A percentile compares a stretch with the other conserved stretches of the same genome.
Conservation (phyloP, 2,797 vertebrate genomes). For the Enteromius radiatus region DNA sequence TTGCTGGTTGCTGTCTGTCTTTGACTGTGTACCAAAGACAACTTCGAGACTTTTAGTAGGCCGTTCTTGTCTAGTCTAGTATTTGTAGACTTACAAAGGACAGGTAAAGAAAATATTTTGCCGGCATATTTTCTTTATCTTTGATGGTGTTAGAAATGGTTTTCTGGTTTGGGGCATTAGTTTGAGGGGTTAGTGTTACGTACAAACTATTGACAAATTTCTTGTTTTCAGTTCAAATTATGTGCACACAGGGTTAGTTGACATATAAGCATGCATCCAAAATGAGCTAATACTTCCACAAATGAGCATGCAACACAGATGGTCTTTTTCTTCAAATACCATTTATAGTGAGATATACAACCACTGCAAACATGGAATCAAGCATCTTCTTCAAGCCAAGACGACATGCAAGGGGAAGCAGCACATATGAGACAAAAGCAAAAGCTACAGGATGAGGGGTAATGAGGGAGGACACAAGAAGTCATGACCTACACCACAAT, state of each 20-base stretch:
- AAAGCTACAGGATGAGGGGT: constrained; percentile 45
- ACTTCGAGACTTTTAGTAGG: constrained; percentile 25
- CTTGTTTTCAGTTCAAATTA: constrained; percentile 41
- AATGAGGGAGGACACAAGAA: constrained; percentile 56
- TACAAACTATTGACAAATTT: constrained; percentile 57
- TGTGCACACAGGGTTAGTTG: constrained; percentile 46
- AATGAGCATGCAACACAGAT: constrained; percentile 76
- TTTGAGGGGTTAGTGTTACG: constrained; percentile 62
- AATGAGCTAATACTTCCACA: constrained; percentile 61
- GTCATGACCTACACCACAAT: constrained; percentile 66
- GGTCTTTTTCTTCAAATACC: constrained; percentile 26
- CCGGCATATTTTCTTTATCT: constrained; percentile 69
- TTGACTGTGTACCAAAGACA: constrained; percentile 40
- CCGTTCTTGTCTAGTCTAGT: constrained; percentile 21
- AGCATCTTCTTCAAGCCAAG: constrained; percentile 18
- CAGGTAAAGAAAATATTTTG: constrained; percentile 69
- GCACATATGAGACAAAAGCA: constrained; percentile 48
- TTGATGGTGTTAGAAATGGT: constrained; percentile 65
- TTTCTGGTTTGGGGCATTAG: constrained; percentile 43
- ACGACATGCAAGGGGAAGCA: constrained; percentile 58
- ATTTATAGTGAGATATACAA: constrained; percentile 40
- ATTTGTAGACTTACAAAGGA: constrained; percentile 29
- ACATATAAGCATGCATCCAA: constrained; percentile 76
- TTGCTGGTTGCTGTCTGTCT: constrained; percentile 28
- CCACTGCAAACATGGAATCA: constrained; percentile 36